These are phyloP conservation scores for Euclidia mi DNA, from an alignment of 2,888 invertebrate species.

Conservation along the genomic window DNA sequence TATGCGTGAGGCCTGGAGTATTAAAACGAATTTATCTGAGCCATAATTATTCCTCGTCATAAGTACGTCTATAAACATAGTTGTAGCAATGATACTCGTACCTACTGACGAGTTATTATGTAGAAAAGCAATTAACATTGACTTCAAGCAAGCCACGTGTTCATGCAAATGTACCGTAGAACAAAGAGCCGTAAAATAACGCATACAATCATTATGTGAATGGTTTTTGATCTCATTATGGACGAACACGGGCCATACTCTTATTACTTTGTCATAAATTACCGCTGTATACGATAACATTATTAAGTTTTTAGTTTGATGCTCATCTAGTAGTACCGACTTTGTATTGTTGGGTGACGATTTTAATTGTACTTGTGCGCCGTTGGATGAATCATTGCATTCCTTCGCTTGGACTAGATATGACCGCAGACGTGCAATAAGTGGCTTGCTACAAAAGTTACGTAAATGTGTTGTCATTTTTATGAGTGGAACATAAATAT, in stretches of 20 bases:
- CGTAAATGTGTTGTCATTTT: slow-evolving; percentile 40
- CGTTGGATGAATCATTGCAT: slow-evolving; percentile 47
- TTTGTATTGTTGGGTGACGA: slow-evolving; percentile 25
- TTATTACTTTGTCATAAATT: slow-evolving; percentile 44
- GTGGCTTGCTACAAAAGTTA: slow-evolving; percentile 38
- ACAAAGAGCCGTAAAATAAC: slow-evolving; percentile 74
- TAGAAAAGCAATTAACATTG: slow-evolving; percentile 65
- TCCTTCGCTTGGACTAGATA: slow-evolving; percentile 40
- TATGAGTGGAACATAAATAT: slow-evolving; percentile 32
- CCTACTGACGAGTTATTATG: slow-evolving; percentile 45
- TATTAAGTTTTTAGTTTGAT: slow-evolving; percentile 40
- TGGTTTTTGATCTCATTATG: slow-evolving; percentile 69
- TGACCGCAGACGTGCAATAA: slow-evolving; percentile 36
- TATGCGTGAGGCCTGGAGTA: neutral
- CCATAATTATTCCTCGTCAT: slow-evolving; percentile 10
- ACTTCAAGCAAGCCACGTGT: slow-evolving; percentile 64
- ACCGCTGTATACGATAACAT: slow-evolving; percentile 45
- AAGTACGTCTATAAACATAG: slow-evolving; percentile 15
- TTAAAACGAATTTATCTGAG: slow-evolving; percentile 15
- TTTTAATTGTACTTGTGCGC: slow-evolving; percentile 34
- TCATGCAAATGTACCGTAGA: slow-evolving; percentile 63
- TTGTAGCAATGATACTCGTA: slow-evolving; percentile 21
- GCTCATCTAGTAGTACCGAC: slow-evolving; percentile 8
- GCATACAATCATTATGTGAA: slow-evolving; percentile 66
- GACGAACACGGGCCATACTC: slow-evolving; percentile 59